These are phyloP conservation scores for Clivina fossor DNA, from an alignment of 2,888 invertebrate species.

Conservation along the genomic window DNA sequence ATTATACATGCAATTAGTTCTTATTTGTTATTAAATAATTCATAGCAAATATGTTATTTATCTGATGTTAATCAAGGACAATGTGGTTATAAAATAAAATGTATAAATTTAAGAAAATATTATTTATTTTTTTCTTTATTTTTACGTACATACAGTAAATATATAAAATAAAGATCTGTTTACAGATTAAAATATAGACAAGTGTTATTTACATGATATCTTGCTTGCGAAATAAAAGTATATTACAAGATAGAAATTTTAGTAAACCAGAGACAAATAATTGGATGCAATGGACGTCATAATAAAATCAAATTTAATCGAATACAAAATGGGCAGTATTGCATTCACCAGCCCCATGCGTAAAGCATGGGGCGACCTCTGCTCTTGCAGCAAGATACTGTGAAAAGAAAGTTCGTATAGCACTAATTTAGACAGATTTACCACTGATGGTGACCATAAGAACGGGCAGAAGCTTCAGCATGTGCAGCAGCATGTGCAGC, in stretches of 20 bases:
- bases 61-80: too few relatives aligned
- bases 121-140: too few relatives aligned
- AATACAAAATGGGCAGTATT: constrained; percentile 3
- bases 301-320: not conserved
- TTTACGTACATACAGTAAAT: too few relatives aligned
- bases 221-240: constrained; percentile 6
- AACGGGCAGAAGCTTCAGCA: constrained; percentile 46
- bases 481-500: constrained; percentile 56
- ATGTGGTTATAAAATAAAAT: too few relatives aligned
- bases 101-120: too few relatives aligned
- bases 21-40: too few relatives aligned
- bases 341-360: not conserved
- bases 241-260: constrained; percentile 8
- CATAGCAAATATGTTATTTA: too few relatives aligned
- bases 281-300: constrained; percentile 11
- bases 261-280: constrained; percentile 8
- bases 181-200: too few relatives aligned
- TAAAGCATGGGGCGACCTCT: constrained; percentile 7
- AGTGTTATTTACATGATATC: constrained; percentile 3
- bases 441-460: not conserved
- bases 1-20: too few relatives aligned
- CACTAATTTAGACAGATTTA: too few relatives aligned
- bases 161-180: too few relatives aligned
- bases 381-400: constrained; percentile 5
- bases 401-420: constrained; percentile 6